phyloP scores from a whole-genome alignment of 2,888 invertebrate genomes.

The Ennomos quercinarius region DNA sequence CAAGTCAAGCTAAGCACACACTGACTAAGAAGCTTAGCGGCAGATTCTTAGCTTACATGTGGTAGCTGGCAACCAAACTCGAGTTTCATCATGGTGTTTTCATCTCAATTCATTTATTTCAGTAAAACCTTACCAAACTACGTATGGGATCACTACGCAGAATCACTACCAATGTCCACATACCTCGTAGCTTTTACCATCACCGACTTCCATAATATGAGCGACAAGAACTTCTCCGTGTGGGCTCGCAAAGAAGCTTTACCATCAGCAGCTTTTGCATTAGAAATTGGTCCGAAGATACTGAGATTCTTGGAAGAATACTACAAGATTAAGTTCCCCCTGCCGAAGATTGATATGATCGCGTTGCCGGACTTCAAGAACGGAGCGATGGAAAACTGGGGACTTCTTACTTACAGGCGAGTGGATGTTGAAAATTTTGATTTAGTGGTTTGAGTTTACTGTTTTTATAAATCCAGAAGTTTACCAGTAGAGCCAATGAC shows the following conservation, averaged over 20 bases:
- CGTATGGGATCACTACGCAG: conserved; percentile 91
- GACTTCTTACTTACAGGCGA: conserved; percentile 90
- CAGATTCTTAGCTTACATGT: too few species aligned
- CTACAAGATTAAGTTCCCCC: conserved; percentile 91
- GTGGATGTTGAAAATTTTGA: conserved; percentile 1
- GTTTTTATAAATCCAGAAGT: too few species aligned
- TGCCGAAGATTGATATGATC: conserved; percentile 96
- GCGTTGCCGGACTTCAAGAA: conserved; percentile 96
- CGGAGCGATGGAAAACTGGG: conserved; percentile 97
- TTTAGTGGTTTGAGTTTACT: background rate
- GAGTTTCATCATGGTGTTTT: too few species aligned
- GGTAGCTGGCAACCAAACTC: too few species aligned
- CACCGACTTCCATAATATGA: conserved; percentile 89
- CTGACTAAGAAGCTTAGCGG: too few species aligned
- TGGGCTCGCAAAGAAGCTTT: conserved; percentile 90
- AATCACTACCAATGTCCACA: conserved; percentile 94
- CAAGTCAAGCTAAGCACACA: too few species aligned
- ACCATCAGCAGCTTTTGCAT: conserved; percentile 89
- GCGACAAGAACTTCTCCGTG: conserved; percentile 86
- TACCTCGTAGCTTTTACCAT: conserved; percentile 95
- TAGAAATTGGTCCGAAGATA: conserved; percentile 91
- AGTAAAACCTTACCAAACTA: conserved; percentile 87
- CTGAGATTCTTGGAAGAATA: conserved; percentile 89
- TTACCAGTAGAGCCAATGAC: too few species aligned
- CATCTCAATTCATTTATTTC: conserved; percentile 32